Conservation (phyloP, 2,113 vertebrate genomes). For the Thunnus thynnus region DNA sequence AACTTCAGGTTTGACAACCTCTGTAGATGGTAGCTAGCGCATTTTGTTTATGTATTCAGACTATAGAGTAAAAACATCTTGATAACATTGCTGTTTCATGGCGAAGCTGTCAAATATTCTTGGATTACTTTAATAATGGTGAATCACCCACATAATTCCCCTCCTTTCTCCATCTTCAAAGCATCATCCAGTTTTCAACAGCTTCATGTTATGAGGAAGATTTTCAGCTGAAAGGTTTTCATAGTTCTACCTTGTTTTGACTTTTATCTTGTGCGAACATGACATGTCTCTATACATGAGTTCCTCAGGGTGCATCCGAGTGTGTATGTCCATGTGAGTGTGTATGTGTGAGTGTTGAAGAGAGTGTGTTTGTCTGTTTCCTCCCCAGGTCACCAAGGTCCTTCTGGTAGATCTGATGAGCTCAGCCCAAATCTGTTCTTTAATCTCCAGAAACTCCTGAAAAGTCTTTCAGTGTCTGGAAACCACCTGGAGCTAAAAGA, state of each 20-base stretch:
- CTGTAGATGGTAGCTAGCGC: constrained; percentile 15
- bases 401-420: constrained; percentile 56
- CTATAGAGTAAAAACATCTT: constrained; percentile 13
- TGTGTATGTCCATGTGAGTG: background rate
- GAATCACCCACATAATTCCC: constrained; percentile 18
- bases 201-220: constrained; percentile 6
- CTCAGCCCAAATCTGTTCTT: constrained; percentile 49
- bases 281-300: background rate
- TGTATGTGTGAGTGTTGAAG: constrained; percentile 24
- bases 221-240: constrained; percentile 28
- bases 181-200: constrained; percentile 17
- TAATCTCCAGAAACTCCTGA: constrained; percentile 57
- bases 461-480: constrained; percentile 39
- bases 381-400: constrained; percentile 43
- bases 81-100: constrained; percentile 43
- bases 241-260: constrained; percentile 44
- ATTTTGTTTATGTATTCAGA: constrained; percentile 28
- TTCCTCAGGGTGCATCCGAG: background rate
- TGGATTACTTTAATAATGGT: constrained; percentile 22
- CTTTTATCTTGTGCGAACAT: constrained; percentile 25
- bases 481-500: constrained; percentile 13
- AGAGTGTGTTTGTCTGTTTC: constrained; percentile 4
- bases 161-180: constrained; percentile 37
- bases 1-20: constrained; percentile 5
- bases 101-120: constrained; percentile 34